phyloP scores from a whole-genome alignment of 2,113 vertebrate genomes.

The Tricholaema leucomelas region DNA sequence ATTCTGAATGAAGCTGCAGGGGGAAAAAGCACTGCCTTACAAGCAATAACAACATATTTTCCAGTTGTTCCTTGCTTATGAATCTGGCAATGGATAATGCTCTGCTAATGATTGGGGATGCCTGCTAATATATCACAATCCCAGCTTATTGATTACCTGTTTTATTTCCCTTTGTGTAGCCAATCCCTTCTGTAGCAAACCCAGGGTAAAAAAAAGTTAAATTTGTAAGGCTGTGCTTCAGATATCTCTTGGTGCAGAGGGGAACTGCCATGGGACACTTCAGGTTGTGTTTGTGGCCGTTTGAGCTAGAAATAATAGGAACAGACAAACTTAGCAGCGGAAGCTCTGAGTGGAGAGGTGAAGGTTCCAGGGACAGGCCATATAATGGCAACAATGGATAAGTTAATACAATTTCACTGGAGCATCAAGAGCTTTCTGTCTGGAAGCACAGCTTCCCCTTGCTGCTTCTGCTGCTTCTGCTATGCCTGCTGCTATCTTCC shows the following conservation, averaged over 20 bases:
- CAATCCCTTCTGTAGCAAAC: neutral
- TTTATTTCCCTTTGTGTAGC: neutral
- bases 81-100: neutral
- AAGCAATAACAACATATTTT: neutral
- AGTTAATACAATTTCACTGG: no score
- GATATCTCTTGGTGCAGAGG: neutral
- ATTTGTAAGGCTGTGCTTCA: neutral
- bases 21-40: accelerated
- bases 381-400: no score
- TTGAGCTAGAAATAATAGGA: no score
- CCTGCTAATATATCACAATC: constrained; percentile 10
- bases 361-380: no score
- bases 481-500: no score
- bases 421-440: no score
- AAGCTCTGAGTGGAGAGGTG: no score
- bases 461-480: no score
- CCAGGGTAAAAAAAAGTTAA: neutral
- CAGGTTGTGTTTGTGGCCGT: no score
- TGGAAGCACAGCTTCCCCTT: no score
- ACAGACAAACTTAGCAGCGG: no score
- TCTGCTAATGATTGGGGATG: neutral
- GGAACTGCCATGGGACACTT: neutral
- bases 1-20: neutral
- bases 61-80: neutral
- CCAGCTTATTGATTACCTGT: constrained; percentile 17